These are phyloP conservation scores for Buceros bicornis DNA, from an alignment of 2,797 vertebrate species.

Conservation along the genomic window DNA sequence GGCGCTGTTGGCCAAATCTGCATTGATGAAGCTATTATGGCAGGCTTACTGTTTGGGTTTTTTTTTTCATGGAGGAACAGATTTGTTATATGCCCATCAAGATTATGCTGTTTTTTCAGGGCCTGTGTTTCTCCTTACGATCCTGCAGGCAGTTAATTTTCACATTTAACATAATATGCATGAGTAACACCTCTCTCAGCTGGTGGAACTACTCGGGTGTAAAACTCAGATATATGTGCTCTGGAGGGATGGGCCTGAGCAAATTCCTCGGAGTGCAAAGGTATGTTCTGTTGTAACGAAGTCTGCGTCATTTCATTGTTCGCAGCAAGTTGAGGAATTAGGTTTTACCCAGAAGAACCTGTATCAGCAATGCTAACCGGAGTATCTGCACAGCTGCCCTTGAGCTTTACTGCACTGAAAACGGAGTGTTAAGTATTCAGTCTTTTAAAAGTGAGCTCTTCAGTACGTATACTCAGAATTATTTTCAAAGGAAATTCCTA, in stretches of 20 bases:
- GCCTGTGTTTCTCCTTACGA: not conserved
- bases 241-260: not conserved
- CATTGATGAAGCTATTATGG: not conserved
- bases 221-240: not conserved
- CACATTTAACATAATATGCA: not conserved
- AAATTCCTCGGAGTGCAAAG: not conserved
- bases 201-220: slow-evolving; percentile 1
- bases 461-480: not conserved
- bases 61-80: not conserved
- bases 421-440: not conserved
- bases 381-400: not conserved
- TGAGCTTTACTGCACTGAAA: not conserved
- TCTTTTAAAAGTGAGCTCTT: not conserved
- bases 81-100: not conserved
- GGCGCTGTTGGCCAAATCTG: not conserved
- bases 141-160: slow-evolving; percentile 29
- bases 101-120: slow-evolving; percentile 9
- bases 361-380: not conserved
- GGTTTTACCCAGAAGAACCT: not conserved
- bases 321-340: not conserved
- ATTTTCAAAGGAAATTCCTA: not conserved
- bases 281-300: not conserved
- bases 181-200: slow-evolving; percentile 8
- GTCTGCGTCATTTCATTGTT: not conserved
- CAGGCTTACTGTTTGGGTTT: not conserved